Percentiles rank a stretch among this genome's conserved stretches.
Conservation (phyloP, 2,113 vertebrate species). For the Chauna torquata region DNA sequence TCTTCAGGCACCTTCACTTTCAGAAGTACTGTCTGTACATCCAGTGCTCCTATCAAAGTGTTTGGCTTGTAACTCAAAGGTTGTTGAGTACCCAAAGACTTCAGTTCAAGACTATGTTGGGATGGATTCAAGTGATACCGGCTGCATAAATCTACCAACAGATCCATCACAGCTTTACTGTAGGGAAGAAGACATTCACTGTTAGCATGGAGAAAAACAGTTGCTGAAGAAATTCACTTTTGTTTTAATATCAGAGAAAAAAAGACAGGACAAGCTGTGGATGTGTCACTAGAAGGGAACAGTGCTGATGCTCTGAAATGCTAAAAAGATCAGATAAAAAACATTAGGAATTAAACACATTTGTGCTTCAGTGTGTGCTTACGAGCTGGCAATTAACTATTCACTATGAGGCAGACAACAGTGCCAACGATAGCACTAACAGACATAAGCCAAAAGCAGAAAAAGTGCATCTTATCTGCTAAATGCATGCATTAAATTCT, state of each 20-base stretch:
- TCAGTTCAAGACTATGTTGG: conserved; percentile 88
- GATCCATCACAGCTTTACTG: conserved; percentile 96
- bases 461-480: background rate
- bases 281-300: background rate
- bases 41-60: conserved; percentile 86
- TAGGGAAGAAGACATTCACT: background rate
- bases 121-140: conserved; percentile 90
- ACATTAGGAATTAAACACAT: background rate
- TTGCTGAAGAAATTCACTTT: background rate
- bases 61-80: conserved; percentile 92
- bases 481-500: background rate
- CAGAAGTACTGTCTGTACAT: conserved; percentile 84
- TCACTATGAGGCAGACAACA: background rate
- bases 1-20: conserved; percentile 89
- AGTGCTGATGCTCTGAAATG: background rate
- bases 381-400: background rate
- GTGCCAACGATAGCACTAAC: background rate
- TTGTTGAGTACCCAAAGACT: conserved; percentile 78
- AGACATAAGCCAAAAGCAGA: background rate
- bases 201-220: background rate
- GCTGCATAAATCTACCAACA: conserved; percentile 93
- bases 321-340: background rate
- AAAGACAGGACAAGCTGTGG: background rate
- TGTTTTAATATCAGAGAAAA: background rate
- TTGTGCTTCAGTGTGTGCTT: background rate